phyloP scores from a whole-genome alignment of 2,888 invertebrate genomes.

The Meganola albula region DNA sequence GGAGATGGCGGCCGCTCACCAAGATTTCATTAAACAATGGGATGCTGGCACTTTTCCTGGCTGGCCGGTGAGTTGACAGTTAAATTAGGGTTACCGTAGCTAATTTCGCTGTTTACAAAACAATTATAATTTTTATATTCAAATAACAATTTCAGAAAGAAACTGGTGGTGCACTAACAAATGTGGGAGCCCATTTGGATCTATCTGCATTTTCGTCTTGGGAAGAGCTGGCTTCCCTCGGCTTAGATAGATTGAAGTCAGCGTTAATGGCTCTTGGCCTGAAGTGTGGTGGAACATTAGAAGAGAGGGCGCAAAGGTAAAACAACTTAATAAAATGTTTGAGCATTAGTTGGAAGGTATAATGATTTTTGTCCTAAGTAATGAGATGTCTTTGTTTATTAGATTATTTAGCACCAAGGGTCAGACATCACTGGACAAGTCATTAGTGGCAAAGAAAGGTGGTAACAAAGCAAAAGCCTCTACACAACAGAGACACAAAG shows the following conservation, averaged over 20 bases:
- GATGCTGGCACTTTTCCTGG: conserved; percentile 93
- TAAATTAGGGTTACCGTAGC: too few relatives aligned
- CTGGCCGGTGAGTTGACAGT: conserved; percentile 84
- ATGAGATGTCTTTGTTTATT: conserved; percentile 18
- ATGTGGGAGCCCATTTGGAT: conserved; percentile 97
- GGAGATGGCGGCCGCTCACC: conserved; percentile 86
- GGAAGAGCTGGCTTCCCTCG: conserved; percentile 97
- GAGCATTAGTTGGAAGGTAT: not conserved
- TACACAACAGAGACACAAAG: conserved; percentile 84
- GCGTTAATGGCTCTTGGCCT: conserved; percentile 97
- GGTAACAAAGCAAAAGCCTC: conserved; percentile 79
- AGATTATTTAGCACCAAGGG: conserved; percentile 96
- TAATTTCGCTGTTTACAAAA: too few relatives aligned
- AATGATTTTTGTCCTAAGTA: not conserved
- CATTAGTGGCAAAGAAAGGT: conserved; percentile 93
- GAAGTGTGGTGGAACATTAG: conserved; percentile 98
- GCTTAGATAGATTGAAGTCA: conserved; percentile 97
- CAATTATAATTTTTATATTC: too few relatives aligned
- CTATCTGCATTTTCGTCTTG: conserved; percentile 98
- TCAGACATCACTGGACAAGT: conserved; percentile 93
- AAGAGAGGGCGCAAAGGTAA: conserved; percentile 95
- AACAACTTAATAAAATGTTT: not conserved
- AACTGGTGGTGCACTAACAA: conserved; percentile 93
- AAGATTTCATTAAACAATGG: conserved; percentile 93
- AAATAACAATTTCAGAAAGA: conserved; percentile 92